Base-by-base conservation (phyloP, 1,140 invertebrate genomes). In the fruit fly (Drosophila melanogaster) region DNA sequence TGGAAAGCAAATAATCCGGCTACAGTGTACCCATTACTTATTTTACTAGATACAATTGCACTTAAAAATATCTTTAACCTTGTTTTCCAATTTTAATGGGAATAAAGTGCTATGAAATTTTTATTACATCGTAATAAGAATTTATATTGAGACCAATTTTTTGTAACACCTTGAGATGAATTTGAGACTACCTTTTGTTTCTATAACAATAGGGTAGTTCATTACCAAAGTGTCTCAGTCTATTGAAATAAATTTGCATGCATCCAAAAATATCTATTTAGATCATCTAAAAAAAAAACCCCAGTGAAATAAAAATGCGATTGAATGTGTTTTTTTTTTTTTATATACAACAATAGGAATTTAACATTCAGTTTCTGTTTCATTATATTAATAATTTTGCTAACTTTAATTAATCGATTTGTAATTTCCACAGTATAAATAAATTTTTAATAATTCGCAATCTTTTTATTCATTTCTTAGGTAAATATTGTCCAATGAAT, bases 191-290 rank as follows among this genome's bases (percentile, higher is more conserved):
- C 30, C 30, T 30, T 30, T 30, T 10, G 8, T 30, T 30, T 30
- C 30, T 10, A 30, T 30, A 10, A 8, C 30, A 19, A 33, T 22
- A 43, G 59, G 64, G 64, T 65, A 67, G 19, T 43, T 56, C 17
- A 56, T 11, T 40, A 35, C 12, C 22, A 62, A 80, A 65, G 57
- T 60, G 74, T 33, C 26, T 57, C 54, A 59, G 65, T 58, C 60
- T 72, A 67, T 77, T 67, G 43, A 85, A 77, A 83, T 73, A 84
- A 89, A 83, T 87, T 89, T 89, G 76, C 83, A 81, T 67, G 49
- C 59, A 73, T 37, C 66, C 58, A 53, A 86, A 81, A 84, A 54
- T 11, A 87, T 87, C 83, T 89, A 87, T 87, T 83, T 24, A 19
- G 83, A 71, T 43, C 83, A 87, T 87, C 83, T 72, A 4, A 14